Conservation (phyloP, 2,113 vertebrate genomes). For the Proteles cristata region DNA sequence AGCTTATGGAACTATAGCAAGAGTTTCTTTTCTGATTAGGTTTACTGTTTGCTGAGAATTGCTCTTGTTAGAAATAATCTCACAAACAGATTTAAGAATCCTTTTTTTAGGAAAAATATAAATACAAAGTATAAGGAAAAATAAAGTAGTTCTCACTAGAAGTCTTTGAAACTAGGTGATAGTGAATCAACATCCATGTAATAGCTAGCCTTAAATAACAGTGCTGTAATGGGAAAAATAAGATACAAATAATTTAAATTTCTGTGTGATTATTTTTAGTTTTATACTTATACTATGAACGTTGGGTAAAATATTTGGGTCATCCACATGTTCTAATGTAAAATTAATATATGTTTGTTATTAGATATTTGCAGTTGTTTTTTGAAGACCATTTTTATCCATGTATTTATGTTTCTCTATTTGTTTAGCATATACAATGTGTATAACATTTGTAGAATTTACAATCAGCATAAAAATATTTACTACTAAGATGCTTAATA, state of each 20-base stretch:
- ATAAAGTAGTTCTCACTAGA: not conserved
- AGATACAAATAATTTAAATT: not conserved
- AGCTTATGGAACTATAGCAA: constrained; percentile 54
- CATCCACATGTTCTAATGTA: not conserved
- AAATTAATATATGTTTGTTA: not conserved
- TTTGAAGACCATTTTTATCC: not conserved
- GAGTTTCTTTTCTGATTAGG: constrained; percentile 56
- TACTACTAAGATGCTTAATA: not conserved
- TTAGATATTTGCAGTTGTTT: not conserved
- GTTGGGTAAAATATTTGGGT: not conserved
- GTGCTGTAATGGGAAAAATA: not conserved
- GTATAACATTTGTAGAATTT: not conserved
- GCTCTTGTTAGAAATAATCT: constrained; percentile 63
- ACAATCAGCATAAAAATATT: not conserved
- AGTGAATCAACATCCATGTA: not conserved
- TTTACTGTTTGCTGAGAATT: constrained; percentile 47
- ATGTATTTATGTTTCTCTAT: not conserved
- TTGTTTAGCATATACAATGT: not conserved
- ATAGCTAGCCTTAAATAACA: not conserved
- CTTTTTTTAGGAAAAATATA: not conserved
- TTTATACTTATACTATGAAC: not conserved
- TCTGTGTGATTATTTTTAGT: not conserved
- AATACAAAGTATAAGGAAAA: not conserved
- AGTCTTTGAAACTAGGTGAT: not conserved
- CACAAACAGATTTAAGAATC: constrained; percentile 36